A percentile compares a stretch with the other conserved stretches of the same genome.
These are phyloP conservation scores for Platycheirus albimanus DNA, from an alignment of 2,888 invertebrate species.

Conservation along the genomic window DNA sequence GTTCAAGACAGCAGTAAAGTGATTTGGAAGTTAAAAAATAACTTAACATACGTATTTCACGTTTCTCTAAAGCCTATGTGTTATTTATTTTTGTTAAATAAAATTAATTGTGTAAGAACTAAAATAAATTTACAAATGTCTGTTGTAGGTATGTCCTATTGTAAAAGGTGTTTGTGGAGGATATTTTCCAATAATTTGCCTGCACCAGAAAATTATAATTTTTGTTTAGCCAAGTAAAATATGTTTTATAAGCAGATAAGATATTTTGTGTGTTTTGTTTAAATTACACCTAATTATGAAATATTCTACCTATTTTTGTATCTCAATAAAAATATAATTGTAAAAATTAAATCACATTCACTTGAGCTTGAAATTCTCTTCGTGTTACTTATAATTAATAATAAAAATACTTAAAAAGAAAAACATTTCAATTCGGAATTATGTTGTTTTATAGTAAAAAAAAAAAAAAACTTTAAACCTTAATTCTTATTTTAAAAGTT, in stretches of 20 bases:
- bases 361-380: conserved; percentile 74
- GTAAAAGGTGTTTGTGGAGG: background rate
- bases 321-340: conserved; percentile 66
- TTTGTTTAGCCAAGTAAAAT: conserved; percentile 25
- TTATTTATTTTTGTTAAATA: conserved; percentile 2
- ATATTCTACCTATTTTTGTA: conserved; percentile 63
- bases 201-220: conserved; percentile 39
- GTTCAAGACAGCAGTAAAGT: conserved; percentile 23
- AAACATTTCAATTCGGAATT: conserved; percentile 32
- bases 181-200: conserved; percentile 22
- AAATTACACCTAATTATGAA: conserved; percentile 53
- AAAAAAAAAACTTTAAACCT: no score
- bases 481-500: no score
- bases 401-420: conserved; percentile 36
- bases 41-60: no score
- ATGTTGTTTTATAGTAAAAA: background rate
- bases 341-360: conserved; percentile 74
- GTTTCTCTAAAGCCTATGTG: conserved; percentile 3
- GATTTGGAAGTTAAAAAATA: conserved; percentile 22
- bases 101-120: conserved; percentile 13
- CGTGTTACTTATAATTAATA: conserved; percentile 65
- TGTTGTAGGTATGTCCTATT: conserved; percentile 5
- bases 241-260: conserved; percentile 21
- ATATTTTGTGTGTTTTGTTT: conserved; percentile 15
- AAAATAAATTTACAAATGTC: conserved; percentile 60